Conservation (phyloP, 30 jellyfish, hydroid and myxozoan genomes). For the Calvadosia cruxmelitensis region DNA sequence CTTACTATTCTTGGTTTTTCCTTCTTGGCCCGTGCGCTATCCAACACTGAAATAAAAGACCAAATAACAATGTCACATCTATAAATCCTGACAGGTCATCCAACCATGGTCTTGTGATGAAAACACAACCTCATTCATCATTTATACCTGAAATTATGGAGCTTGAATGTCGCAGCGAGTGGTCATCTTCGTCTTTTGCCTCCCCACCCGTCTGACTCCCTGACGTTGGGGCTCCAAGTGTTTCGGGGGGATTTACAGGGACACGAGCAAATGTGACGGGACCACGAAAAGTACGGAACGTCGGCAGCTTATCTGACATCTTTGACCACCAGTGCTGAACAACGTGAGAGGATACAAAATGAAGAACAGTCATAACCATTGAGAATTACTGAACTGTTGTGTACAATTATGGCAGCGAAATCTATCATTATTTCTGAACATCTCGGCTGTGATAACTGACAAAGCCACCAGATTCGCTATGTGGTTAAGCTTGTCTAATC, state of each 20-base stretch:
- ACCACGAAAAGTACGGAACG: constrained; percentile 40
- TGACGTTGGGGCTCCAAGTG: constrained; percentile 42
- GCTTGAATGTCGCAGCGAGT: constrained; percentile 70
- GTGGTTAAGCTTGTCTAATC: too few species aligned
- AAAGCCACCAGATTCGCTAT: too few species aligned
- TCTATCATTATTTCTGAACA: too few species aligned
- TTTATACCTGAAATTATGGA: constrained; percentile 71
- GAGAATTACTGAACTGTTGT: too few species aligned
- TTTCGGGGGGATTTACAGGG: constrained; percentile 76
- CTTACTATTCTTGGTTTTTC: constrained; percentile 70
- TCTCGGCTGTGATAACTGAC: too few species aligned
- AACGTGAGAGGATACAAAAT: constrained; percentile 1
- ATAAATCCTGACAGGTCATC: not conserved
- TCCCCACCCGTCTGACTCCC: constrained; percentile 9
- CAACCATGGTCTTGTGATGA: not conserved
- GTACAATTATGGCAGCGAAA: too few species aligned
- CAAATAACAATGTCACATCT: not conserved
- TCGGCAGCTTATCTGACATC: constrained; percentile 69
- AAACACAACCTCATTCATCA: too few species aligned
- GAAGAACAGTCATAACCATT: not conserved
- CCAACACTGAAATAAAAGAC: constrained; percentile 24
- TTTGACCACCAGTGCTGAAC: constrained; percentile 56
- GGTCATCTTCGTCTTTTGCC: constrained; percentile 31
- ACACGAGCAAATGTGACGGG: constrained; percentile 75
- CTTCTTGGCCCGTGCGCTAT: constrained; percentile 44